phyloP scores from a whole-genome alignment of 1,140 invertebrate species.

The Drosophila nigrodunni region DNA sequence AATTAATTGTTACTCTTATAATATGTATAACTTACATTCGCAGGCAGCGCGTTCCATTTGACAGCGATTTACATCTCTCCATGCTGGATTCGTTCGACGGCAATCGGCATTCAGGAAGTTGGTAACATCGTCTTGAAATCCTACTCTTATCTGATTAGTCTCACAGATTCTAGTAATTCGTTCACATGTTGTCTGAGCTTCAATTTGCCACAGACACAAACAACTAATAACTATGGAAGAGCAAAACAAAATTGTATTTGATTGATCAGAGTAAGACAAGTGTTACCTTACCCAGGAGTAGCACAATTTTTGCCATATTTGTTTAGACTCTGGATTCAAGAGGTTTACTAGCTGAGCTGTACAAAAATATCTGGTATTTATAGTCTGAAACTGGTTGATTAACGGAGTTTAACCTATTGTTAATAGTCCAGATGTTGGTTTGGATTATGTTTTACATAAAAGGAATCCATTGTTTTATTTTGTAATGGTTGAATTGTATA shows the following conservation, averaged over 20 bases:
- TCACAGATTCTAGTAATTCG: slow-evolving; percentile 11
- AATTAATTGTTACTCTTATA: neutral
- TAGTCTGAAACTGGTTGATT: neutral
- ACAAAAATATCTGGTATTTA: neutral
- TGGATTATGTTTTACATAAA: too few relatives aligned
- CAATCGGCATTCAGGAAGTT: slow-evolving; percentile 42
- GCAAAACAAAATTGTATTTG: too few relatives aligned
- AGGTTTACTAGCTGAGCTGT: neutral
- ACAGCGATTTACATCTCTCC: slow-evolving; percentile 50
- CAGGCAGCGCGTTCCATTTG: slow-evolving; percentile 47
- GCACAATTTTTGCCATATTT: neutral
- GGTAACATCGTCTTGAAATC: slow-evolving; percentile 41
- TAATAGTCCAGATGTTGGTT: neutral
- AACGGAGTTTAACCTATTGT: neutral
- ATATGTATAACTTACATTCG: slow-evolving; percentile 36
- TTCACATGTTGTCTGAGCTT: slow-evolving; percentile 15
- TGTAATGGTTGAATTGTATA: neutral
- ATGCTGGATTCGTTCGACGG: neutral
- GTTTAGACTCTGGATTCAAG: neutral
- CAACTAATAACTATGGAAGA: too few relatives aligned
- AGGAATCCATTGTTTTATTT: too few relatives aligned
- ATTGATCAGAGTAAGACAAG: too few relatives aligned
- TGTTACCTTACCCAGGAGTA: too few relatives aligned
- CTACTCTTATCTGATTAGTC: slow-evolving; percentile 14
- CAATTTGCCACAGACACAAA: too few relatives aligned